Percentiles rank a stretch among this genome's conserved stretches.
Conservation (phyloP, 2,888 invertebrate species). For the Linhomoeus sp. region DNA sequence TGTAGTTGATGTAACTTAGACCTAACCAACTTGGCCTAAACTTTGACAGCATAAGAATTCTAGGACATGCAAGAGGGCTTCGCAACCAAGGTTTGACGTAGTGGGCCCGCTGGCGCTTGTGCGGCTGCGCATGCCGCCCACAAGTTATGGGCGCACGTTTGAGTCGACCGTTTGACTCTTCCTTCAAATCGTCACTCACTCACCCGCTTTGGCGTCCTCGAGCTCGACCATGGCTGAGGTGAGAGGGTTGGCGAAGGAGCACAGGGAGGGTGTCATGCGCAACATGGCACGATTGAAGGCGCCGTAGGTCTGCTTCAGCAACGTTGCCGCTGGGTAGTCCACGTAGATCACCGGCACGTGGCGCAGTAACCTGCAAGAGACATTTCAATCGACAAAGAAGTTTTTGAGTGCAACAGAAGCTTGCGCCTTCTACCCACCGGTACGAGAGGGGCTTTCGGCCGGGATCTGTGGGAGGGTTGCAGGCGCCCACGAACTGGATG, state of each 20-base stretch:
- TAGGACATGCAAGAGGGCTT: too few species aligned
- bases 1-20: too few species aligned
- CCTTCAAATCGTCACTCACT: too few species aligned
- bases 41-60: too few species aligned
- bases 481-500: conserved; percentile 97
- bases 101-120: too few species aligned
- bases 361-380: conserved; percentile 36
- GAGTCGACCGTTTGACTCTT: too few species aligned
- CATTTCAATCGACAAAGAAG: neutral
- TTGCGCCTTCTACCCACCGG: conserved; percentile 1
- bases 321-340: conserved; percentile 94
- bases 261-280: conserved; percentile 67
- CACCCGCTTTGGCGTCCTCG: conserved; percentile 93
- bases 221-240: conserved; percentile 99
- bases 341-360: conserved; percentile 98
- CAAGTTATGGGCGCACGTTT: too few species aligned
- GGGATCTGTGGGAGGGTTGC: conserved; percentile 98
- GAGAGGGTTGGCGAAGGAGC: conserved; percentile 80
- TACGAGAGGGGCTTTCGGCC: conserved; percentile 42
- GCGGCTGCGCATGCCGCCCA: too few species aligned
- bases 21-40: too few species aligned
- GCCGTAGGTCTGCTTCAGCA: conserved; percentile 85
- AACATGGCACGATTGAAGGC: conserved; percentile 97
- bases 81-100: too few species aligned
- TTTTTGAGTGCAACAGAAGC: neutral